Evolutionary conservation across 2,797 vertebrate genomes (phyloP).

Genomic region (Cirrhinus molitorella): DNA sequence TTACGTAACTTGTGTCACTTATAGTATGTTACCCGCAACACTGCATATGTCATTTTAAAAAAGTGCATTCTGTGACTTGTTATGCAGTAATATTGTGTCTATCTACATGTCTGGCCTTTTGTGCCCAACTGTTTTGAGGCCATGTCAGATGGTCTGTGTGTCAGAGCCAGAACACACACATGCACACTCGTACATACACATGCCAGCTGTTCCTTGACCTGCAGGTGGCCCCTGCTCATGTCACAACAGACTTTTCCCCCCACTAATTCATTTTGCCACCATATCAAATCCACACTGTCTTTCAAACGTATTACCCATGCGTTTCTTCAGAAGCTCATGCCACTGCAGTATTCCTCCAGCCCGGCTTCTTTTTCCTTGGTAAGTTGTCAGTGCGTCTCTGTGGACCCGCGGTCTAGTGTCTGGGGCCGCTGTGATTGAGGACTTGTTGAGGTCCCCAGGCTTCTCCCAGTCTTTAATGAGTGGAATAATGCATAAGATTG

Average conservation of each 20-base stretch:
- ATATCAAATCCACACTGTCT: conserved; percentile 36
- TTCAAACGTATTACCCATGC: conserved; percentile 32
- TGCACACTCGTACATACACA: conserved; percentile 60
- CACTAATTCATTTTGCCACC: conserved; percentile 41
- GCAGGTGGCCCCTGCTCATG: conserved; percentile 73
- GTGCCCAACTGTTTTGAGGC: conserved; percentile 54
- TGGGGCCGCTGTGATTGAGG: conserved; percentile 66
- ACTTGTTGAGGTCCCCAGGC: conserved; percentile 76
- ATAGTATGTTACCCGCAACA: neutral
- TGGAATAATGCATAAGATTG: conserved; percentile 93
- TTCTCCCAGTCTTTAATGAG: conserved; percentile 88
- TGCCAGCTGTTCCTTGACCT: conserved; percentile 72
- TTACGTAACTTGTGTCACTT: neutral
- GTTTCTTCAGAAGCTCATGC: conserved; percentile 36
- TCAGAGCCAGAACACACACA: conserved; percentile 61
- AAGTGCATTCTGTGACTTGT: conserved; percentile 4
- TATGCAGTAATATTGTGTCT: conserved; percentile 29
- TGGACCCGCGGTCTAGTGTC: conserved; percentile 22
- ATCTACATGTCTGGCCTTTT: conserved; percentile 53
- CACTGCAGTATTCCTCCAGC: conserved; percentile 25
- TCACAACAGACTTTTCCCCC: conserved; percentile 56
- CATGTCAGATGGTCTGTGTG: conserved; percentile 62
- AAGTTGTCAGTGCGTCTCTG: conserved; percentile 60
- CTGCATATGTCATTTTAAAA: neutral
- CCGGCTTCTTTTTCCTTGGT: conserved; percentile 46